Conservation (phyloP, 2,888 invertebrate genomes). For the Baccha elongata region DNA sequence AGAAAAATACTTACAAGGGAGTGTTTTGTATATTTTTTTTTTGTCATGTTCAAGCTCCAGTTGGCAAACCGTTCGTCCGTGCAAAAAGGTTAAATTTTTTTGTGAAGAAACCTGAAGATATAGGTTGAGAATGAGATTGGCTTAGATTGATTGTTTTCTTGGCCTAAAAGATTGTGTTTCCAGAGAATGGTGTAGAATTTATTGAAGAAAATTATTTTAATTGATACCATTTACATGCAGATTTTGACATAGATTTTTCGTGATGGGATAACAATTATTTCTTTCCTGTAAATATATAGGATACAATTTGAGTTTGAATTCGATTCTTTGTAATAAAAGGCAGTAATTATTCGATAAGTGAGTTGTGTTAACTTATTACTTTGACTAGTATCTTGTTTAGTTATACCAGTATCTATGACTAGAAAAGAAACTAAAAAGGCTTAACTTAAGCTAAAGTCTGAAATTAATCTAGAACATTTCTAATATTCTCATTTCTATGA, state of each 20-base stretch:
- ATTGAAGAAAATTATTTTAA: slow-evolving; percentile 7
- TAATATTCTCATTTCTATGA: no score
- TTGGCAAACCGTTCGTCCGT: slow-evolving; percentile 48
- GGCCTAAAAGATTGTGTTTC: slow-evolving; percentile 22
- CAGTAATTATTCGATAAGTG: no score
- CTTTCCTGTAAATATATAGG: not conserved
- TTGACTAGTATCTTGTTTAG: no score
- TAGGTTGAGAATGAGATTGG: slow-evolving; percentile 36
- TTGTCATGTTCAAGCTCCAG: slow-evolving; percentile 49
- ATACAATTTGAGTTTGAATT: no score
- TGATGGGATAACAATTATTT: not conserved
- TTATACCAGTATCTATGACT: no score
- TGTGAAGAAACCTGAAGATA: slow-evolving; percentile 44
- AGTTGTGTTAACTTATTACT: no score
- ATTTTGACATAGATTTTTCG: not conserved
- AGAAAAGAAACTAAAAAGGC: no score
- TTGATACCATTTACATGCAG: slow-evolving; percentile 28
- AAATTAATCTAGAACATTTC: no score
- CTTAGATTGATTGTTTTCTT: slow-evolving; percentile 49
- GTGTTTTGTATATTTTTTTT: slow-evolving; percentile 25
- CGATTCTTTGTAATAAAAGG: no score
- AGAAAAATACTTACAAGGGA: slow-evolving; percentile 1
- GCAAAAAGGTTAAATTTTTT: slow-evolving; percentile 29
- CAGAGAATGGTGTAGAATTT: slow-evolving; percentile 5
- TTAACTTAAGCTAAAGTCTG: no score